Conservation (phyloP, 2,888 invertebrate species). For the Drosophila leonis region DNA sequence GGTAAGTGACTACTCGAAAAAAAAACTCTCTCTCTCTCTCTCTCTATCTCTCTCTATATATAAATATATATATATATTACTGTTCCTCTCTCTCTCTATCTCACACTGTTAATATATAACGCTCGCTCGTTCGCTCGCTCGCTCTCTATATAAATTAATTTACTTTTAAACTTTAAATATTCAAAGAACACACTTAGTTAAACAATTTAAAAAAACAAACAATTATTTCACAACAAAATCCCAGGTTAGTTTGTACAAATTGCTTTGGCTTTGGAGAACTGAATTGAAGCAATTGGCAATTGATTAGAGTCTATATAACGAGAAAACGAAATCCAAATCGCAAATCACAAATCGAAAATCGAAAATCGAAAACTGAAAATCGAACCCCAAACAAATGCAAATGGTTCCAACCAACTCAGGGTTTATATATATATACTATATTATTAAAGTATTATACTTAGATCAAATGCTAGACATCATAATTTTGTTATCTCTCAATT, state of each 20-base stretch:
- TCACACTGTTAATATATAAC: slow-evolving; percentile 40
- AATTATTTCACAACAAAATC: slow-evolving; percentile 42
- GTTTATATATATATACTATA: slow-evolving; percentile 48
- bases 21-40: slow-evolving; percentile 55
- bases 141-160: slow-evolving; percentile 59
- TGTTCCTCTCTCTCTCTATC: slow-evolving; percentile 35
- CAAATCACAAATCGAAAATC: slow-evolving; percentile 17
- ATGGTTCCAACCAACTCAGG: slow-evolving; percentile 69
- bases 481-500: slow-evolving; percentile 40
- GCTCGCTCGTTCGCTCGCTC: slow-evolving; percentile 76
- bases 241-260: slow-evolving; percentile 71
- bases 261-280: slow-evolving; percentile 61
- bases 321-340: slow-evolving; percentile 13
- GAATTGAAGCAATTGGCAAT: slow-evolving; percentile 62
- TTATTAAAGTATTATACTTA: slow-evolving; percentile 33
- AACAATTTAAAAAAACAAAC: slow-evolving; percentile 26
- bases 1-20: slow-evolving; percentile 72
- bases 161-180: slow-evolving; percentile 50
- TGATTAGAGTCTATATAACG: slow-evolving; percentile 36
- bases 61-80: slow-evolving; percentile 15
- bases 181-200: slow-evolving; percentile 45
- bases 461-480: slow-evolving; percentile 43
- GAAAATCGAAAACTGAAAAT: slow-evolving; percentile 26
- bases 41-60: slow-evolving; percentile 23
- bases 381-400: slow-evolving; percentile 55